These are phyloP conservation scores for Porites lobata DNA, from an alignment of 92 coral and sea anemone genomes.

Conservation along the genomic window DNA sequence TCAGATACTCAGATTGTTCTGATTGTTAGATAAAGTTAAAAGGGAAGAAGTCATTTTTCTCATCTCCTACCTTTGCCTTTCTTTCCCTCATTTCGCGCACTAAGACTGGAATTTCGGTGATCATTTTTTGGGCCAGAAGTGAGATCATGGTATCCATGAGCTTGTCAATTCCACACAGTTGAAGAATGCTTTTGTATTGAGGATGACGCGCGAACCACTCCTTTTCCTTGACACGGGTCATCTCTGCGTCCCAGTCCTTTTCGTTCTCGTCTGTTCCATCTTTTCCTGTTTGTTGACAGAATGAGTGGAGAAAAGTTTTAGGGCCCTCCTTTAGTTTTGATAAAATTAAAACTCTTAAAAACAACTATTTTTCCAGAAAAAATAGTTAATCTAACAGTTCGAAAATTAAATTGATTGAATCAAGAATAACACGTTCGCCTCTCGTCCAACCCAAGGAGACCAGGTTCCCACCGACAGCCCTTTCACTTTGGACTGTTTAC, in stretches of 20 bases:
- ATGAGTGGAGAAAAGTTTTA: background rate
- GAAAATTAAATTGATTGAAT: too few relatives aligned
- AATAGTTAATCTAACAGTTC: too few relatives aligned
- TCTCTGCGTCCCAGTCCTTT: constrained; percentile 84
- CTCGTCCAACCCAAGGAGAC: too few relatives aligned
- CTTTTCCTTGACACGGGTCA: constrained; percentile 71
- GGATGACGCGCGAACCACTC: constrained; percentile 76
- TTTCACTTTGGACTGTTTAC: too few relatives aligned
- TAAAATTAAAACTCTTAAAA: too few relatives aligned
- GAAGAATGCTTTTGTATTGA: constrained; percentile 67
- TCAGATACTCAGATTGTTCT: too few relatives aligned
- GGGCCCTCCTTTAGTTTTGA: too few relatives aligned
- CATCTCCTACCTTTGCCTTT: constrained; percentile 47
- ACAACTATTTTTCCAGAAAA: too few relatives aligned
- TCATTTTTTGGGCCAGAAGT: constrained; percentile 80
- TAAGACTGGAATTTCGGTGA: constrained; percentile 72
- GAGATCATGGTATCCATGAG: constrained; percentile 84
- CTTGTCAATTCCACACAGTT: constrained; percentile 79
- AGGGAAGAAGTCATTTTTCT: background rate
- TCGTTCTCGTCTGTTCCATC: constrained; percentile 81
- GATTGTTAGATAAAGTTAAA: background rate
- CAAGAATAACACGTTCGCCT: too few relatives aligned
- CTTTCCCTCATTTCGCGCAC: constrained; percentile 63
- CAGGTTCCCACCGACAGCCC: too few relatives aligned
- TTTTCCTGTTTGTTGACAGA: constrained; percentile 66